Conservation (phyloP, 2,888 invertebrate genomes). For the Cataglyphis cursor region DNA sequence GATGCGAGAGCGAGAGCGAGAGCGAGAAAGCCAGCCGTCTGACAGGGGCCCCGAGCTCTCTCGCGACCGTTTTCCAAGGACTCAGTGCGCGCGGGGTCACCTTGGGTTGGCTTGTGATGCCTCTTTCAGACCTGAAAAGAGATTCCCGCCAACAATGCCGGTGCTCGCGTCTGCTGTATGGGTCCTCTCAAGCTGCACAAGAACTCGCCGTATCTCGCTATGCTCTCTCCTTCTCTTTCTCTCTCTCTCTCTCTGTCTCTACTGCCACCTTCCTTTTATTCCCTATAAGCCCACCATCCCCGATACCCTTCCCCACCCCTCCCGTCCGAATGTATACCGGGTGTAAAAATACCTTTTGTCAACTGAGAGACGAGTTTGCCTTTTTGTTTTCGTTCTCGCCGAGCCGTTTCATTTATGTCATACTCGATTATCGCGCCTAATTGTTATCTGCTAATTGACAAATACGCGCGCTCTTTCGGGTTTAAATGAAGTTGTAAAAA, state of each 20-base stretch:
- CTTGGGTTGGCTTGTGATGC: slow-evolving; percentile 73
- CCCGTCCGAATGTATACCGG: slow-evolving; percentile 56
- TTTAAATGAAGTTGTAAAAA: not conserved
- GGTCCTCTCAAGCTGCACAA: slow-evolving; percentile 55
- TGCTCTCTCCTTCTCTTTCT: slow-evolving; percentile 55
- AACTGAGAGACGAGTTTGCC: not conserved
- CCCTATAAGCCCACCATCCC: slow-evolving; percentile 4
- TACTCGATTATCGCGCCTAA: not conserved
- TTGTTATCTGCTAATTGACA: not conserved
- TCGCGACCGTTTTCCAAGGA: slow-evolving; percentile 65
- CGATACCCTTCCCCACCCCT: slow-evolving; percentile 11
- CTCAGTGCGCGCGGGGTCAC: slow-evolving; percentile 75
- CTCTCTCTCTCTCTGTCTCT: slow-evolving; percentile 59
- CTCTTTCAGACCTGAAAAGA: slow-evolving; percentile 78
- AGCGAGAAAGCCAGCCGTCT: slow-evolving; percentile 45
- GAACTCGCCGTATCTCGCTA: slow-evolving; percentile 62
- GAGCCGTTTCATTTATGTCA: not conserved
- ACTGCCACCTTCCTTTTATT: slow-evolving; percentile 38
- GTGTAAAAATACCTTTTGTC: slow-evolving; percentile 67
- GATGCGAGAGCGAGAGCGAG: slow-evolving; percentile 23
- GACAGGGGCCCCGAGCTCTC: slow-evolving; percentile 59
- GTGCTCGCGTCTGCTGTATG: slow-evolving; percentile 59
- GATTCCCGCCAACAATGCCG: slow-evolving; percentile 74
- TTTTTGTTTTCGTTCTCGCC: not conserved
- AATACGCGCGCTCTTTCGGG: not conserved